Evolutionary conservation across 1,140 invertebrate genomes (phyloP).

Genomic region (Drosophila pectinifera): DNA sequence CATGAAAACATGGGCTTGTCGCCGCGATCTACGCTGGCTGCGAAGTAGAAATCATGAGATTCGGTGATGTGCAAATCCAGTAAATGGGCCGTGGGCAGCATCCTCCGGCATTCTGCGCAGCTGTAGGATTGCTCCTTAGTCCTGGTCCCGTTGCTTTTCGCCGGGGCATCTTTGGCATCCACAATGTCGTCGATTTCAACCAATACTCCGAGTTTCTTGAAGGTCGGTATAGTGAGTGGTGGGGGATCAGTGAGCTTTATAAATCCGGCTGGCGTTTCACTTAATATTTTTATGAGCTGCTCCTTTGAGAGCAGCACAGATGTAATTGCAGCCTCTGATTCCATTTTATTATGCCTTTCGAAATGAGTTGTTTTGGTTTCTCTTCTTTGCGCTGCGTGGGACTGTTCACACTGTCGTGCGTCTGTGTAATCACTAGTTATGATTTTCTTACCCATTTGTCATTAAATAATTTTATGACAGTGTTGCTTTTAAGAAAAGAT

Average conservation of each 20-base stretch:
- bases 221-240: constrained; percentile 8
- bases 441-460: no score
- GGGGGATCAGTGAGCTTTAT: constrained; percentile 19
- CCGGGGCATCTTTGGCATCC: constrained; percentile 17
- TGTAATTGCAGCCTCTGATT: background rate
- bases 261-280: constrained; percentile 16
- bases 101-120: constrained; percentile 86
- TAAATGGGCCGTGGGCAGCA: constrained; percentile 87
- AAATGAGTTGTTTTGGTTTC: constrained; percentile 22
- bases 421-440: background rate
- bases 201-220: constrained; percentile 67
- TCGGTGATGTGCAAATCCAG: constrained; percentile 90
- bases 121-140: constrained; percentile 48
- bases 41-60: constrained; percentile 89
- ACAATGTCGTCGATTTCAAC: constrained; percentile 50
- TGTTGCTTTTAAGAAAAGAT: no score
- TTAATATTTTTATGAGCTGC: constrained; percentile 30
- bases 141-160: background rate
- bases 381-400: background rate
- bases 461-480: no score
- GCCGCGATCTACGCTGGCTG: constrained; percentile 86
- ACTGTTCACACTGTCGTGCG: background rate
- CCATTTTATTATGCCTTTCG: constrained; percentile 27
- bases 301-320: constrained; percentile 14
- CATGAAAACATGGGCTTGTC: constrained; percentile 88